Percentiles rank a stretch among this genome's conserved stretches.
Evolutionary conservation across 2,797 vertebrate species (phyloP).

Genomic region (Halcyon badia): DNA sequence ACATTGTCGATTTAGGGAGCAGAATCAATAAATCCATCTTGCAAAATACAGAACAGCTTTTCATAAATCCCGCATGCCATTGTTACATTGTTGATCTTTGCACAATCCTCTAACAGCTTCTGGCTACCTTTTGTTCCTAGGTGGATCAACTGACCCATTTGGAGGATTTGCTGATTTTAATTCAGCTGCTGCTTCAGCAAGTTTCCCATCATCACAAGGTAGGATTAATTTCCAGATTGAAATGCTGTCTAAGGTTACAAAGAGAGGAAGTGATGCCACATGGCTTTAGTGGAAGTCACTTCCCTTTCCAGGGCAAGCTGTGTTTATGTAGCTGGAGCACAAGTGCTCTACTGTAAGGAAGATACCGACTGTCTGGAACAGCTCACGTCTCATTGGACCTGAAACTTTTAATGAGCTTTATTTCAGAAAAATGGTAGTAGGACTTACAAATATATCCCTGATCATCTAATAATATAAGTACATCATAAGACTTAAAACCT

Average conservation of each 20-base stretch:
- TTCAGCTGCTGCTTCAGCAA: constrained; percentile 86
- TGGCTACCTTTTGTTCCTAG: constrained; percentile 69
- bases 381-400: neutral
- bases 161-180: constrained; percentile 94
- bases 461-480: neutral
- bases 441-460: neutral
- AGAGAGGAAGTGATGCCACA: neutral
- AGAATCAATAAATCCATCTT: neutral
- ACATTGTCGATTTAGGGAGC: neutral
- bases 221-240: constrained; percentile 57
- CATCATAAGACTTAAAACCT: neutral
- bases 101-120: neutral
- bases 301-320: neutral
- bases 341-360: neutral
- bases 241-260: neutral
- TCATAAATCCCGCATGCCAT: neutral
- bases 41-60: neutral
- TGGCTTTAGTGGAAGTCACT: neutral
- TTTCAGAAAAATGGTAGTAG: neutral
- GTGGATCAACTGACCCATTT: constrained; percentile 86
- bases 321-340: neutral
- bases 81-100: neutral
- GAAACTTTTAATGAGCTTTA: neutral
- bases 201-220: constrained; percentile 88
- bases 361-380: neutral